A percentile compares a stretch with the other conserved stretches of the same genome.
Conservation (phyloP, 2,113 vertebrate genomes). For the Megaceryle torquata region DNA sequence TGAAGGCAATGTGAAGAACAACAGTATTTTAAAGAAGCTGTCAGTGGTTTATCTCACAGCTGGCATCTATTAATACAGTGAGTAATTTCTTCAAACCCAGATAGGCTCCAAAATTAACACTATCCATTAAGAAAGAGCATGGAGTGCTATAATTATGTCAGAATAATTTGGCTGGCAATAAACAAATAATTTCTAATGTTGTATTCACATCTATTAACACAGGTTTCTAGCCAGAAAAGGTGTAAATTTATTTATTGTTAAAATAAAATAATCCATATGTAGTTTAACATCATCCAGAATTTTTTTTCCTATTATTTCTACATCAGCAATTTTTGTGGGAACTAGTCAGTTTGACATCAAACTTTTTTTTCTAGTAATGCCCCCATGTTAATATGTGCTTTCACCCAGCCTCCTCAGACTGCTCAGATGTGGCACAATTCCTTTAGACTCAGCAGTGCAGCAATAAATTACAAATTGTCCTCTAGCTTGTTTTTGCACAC, state of each 20-base stretch:
- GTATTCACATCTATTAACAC: background rate
- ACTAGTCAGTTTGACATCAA: background rate
- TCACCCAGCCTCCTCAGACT: background rate
- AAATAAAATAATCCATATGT: background rate
- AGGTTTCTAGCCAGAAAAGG: constrained; percentile 8
- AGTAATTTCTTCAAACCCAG: constrained; percentile 40
- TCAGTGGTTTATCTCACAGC: constrained; percentile 48
- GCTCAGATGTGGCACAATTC: constrained; percentile 3
- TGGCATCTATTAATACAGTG: constrained; percentile 44
- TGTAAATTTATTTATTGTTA: background rate
- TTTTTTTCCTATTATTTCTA: constrained; percentile 7
- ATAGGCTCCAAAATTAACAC: constrained; percentile 45
- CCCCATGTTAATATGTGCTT: background rate
- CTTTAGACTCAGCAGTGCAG: constrained; percentile 26
- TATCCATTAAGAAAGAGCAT: constrained; percentile 22
- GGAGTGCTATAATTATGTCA: constrained; percentile 20
- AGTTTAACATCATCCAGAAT: background rate
- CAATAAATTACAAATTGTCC: constrained; percentile 41
- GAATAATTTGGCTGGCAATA: constrained; percentile 19
- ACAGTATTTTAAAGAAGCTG: constrained; percentile 34
- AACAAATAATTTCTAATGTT: background rate
- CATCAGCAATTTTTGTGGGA: constrained; percentile 4
- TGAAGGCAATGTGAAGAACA: constrained; percentile 19
- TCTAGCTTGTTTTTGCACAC: constrained; percentile 38
- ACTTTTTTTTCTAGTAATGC: background rate